Percentiles rank a stretch among this genome's conserved stretches.
phyloP scores from a whole-genome alignment of 2,113 vertebrate species.

The Nyctereutes procyonoides region DNA sequence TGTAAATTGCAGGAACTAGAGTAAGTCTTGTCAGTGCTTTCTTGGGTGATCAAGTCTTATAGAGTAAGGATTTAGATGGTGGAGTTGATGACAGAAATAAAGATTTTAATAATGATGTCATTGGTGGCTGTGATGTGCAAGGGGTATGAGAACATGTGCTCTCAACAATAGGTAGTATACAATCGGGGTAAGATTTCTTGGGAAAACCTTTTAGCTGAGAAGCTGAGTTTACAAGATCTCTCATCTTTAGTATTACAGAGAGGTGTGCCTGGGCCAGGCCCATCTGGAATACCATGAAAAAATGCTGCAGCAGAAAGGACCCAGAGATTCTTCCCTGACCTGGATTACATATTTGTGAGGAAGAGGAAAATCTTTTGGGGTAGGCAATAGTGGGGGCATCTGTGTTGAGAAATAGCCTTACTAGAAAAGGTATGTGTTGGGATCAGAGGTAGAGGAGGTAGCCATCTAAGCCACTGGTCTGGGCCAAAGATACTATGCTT shows the following conservation, averaged over 20 bases:
- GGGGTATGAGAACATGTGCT: too few relatives aligned
- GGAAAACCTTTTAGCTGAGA: not conserved
- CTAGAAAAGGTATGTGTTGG: not conserved
- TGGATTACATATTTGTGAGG: not conserved
- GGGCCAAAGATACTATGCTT: not conserved
- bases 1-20: not conserved
- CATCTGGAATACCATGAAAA: accelerated
- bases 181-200: not conserved
- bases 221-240: not conserved
- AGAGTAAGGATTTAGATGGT: too few relatives aligned
- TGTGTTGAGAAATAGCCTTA: not conserved
- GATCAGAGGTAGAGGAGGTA: not conserved
- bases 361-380: not conserved
- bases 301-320: not conserved
- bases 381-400: not conserved
- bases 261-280: not conserved
- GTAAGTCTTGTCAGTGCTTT: not conserved
- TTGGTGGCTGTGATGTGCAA: not conserved
- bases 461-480: too few relatives aligned
- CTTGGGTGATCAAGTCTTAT: not conserved
- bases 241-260: not conserved
- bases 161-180: too few relatives aligned
- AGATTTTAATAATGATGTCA: not conserved
- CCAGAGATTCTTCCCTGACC: not conserved
- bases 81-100: not conserved